Base-by-base conservation (phyloP, 2,888 invertebrate species). In the Criorhina ranunculi region DNA sequence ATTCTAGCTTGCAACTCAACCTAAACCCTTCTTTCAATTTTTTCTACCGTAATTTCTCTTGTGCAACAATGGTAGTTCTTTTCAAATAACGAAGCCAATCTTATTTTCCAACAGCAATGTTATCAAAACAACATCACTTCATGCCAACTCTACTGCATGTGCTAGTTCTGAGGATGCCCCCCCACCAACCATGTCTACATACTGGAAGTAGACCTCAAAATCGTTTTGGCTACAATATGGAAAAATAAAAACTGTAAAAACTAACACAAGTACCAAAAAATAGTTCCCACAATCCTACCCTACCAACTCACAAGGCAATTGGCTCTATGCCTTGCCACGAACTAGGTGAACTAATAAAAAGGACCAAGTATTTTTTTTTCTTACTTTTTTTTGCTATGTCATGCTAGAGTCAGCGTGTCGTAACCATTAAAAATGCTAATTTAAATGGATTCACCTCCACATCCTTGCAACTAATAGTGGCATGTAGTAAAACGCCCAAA, bases 351-450 rank as follows among this genome's bases (percentile, higher is more conserved):
- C 72, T 72, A 78, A 59, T 66, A 66, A 67, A 66, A 55, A 78
- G 78, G 72, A 72, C 51, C 5, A 78, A 60, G 19, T 60, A 72
- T 51, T n/a, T 66, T 46, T 40, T 67, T n/a, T 64, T 51, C 9
- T 42, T 64, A n/a, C 2, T 5, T n/a, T 31, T 62, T 33, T 11
- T 12, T 53, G 42, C 33, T 75, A 12, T 60, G 49, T 60, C 53
- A 66, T 67, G 79, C 73, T 69, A 67, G 69, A 85, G 79, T 69
- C 79, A 79, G 79, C 79, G 69, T 79, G 69, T 85, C 64, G 69
- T 75, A 59, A 60, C 75, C 53, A 85, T 85, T 79, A 79, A 85
- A 85, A 85, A 85, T 85, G 83, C 75, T 85, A 85, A 79, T 85
- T 85, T 85, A 85, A 85, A 85, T 85, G 79, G 57, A 79, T 85